A percentile compares a stretch with the other conserved stretches of the same genome.
Evolutionary conservation across 2,113 vertebrate species (phyloP).

Genomic region (Zosterops lateralis): DNA sequence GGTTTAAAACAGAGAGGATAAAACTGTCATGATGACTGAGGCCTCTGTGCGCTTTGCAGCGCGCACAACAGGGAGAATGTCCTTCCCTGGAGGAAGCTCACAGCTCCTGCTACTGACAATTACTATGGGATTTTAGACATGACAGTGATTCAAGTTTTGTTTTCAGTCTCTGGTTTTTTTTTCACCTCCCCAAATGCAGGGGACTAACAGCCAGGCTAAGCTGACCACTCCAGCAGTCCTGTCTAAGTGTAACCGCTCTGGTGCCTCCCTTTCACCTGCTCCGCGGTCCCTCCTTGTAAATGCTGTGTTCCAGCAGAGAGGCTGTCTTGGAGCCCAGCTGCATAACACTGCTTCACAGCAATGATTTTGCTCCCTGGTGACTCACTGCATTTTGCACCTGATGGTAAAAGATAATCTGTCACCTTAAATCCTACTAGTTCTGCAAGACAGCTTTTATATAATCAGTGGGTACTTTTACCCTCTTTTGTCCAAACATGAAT

Average conservation of each 20-base stretch:
- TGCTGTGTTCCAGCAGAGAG: background rate
- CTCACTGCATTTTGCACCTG: slow-evolving; percentile 34
- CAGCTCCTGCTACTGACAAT: background rate
- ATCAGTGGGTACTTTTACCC: slow-evolving; percentile 32
- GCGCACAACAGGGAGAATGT: background rate
- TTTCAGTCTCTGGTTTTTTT: background rate
- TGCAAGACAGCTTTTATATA: slow-evolving; percentile 34
- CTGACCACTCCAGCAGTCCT: background rate
- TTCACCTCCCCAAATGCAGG: background rate
- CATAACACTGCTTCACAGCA: background rate
- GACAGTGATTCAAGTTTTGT: background rate
- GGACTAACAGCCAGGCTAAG: background rate
- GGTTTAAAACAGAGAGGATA: background rate
- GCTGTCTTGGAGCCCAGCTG: slow-evolving; percentile 14
- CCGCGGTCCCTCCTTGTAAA: rapidly evolving
- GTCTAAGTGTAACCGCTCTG: rapidly evolving
- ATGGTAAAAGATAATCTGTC: slow-evolving; percentile 18
- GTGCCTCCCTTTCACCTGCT: background rate
- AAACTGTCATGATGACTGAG: background rate
- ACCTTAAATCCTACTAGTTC: slow-evolving; percentile 33
- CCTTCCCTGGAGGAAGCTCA: background rate
- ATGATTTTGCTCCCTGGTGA: background rate
- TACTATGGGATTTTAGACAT: background rate
- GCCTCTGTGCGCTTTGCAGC: background rate
- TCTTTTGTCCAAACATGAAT: slow-evolving; percentile 36